Conservation (phyloP, 2,113 vertebrate species). For the Centrocercus urophasianus region DNA sequence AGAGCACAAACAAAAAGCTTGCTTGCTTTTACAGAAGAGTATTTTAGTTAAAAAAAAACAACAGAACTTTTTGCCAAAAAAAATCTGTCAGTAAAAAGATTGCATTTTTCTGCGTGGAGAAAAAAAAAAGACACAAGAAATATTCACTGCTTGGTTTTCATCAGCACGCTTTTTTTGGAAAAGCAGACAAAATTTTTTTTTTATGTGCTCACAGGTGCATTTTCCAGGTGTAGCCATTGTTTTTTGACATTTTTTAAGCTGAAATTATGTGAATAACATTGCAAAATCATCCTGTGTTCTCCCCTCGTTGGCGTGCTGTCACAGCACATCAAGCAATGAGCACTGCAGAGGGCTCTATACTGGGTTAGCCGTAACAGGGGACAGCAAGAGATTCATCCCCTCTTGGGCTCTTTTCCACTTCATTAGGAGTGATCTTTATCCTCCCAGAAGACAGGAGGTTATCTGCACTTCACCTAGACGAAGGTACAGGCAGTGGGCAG, state of each 20-base stretch:
- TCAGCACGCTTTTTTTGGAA: conserved; percentile 35
- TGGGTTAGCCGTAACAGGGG: not conserved
- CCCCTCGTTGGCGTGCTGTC: not conserved
- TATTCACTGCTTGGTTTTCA: not conserved
- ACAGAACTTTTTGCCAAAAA: not conserved
- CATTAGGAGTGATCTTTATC: not conserved
- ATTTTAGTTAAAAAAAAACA: not conserved
- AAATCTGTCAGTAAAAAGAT: not conserved
- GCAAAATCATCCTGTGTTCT: not conserved
- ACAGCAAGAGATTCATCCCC: not conserved
- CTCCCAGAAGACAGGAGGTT: not conserved
- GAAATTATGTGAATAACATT: not conserved
- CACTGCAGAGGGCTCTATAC: not conserved
- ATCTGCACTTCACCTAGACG: not conserved
- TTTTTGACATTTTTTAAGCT: not conserved
- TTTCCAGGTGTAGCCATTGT: not conserved
- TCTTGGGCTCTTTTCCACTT: not conserved
- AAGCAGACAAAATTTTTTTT: not conserved
- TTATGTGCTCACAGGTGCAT: not conserved
- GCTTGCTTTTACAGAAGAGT: not conserved
- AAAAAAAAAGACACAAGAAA: not conserved
- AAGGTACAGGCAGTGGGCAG: not conserved
- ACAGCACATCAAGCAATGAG: not conserved
- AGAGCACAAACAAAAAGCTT: not conserved
- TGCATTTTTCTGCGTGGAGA: not conserved